These are phyloP conservation scores for Marisa cornuarietis DNA, from an alignment of 1,140 invertebrate species.

Conservation along the genomic window DNA sequence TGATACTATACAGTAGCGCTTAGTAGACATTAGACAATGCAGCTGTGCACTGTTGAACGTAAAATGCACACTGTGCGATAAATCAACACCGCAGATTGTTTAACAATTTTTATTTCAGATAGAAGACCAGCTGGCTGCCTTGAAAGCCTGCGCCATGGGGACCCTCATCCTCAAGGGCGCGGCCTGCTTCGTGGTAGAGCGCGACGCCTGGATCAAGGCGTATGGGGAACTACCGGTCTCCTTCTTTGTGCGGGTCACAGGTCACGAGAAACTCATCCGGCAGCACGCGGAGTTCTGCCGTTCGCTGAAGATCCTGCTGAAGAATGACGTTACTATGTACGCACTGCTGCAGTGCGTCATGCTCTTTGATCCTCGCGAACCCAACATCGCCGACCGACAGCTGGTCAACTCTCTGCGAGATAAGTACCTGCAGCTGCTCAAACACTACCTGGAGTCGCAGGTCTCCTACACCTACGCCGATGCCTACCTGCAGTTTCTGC, in stretches of 20 bases:
- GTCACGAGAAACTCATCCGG: conserved; percentile 18
- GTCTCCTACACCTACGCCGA: conserved; percentile 18
- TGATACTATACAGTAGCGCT: too few relatives aligned
- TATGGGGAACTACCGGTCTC: conserved; percentile 24
- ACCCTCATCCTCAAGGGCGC: conserved; percentile 24
- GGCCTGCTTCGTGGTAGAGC: conserved; percentile 24
- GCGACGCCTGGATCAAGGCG: conserved; percentile 24
- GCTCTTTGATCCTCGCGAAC: conserved; percentile 84
- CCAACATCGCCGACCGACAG: conserved; percentile 82
- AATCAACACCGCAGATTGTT: too few relatives aligned
- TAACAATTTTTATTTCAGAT: neutral
- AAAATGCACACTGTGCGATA: too few relatives aligned
- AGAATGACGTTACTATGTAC: conserved; percentile 24
- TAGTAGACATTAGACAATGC: too few relatives aligned
- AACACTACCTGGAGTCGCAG: conserved; percentile 86
- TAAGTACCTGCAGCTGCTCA: conserved; percentile 88
- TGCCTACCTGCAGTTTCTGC: conserved; percentile 13
- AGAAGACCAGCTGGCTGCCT: conserved; percentile 17
- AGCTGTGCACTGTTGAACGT: too few relatives aligned
- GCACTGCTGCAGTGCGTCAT: conserved; percentile 77
- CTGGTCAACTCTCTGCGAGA: conserved; percentile 76
- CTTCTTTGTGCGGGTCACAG: conserved; percentile 18
- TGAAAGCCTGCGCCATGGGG: conserved; percentile 21
- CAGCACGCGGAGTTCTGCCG: conserved; percentile 19
- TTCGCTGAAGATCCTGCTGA: conserved; percentile 16